Percentiles rank a stretch among this genome's conserved stretches.
Conservation (phyloP, 2,888 invertebrate genomes). For the Dryomyza anilis region DNA sequence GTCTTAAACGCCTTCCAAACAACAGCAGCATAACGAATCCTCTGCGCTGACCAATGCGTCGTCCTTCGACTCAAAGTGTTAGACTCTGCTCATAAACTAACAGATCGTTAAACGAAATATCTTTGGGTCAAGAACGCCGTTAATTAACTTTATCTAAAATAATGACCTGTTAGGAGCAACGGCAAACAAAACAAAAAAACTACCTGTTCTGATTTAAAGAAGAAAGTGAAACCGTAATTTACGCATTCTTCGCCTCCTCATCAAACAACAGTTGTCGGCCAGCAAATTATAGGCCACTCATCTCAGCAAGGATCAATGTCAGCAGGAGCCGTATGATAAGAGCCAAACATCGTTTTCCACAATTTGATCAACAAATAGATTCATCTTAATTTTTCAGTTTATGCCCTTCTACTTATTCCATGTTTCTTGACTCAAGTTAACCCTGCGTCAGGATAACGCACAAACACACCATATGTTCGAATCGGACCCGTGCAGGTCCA, state of each 20-base stretch:
- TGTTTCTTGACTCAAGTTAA: no score
- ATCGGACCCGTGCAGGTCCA: neutral
- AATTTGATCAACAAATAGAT: conserved; percentile 8
- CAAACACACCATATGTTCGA: conserved; percentile 18
- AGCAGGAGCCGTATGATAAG: conserved; percentile 5
- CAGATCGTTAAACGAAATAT: conserved; percentile 53
- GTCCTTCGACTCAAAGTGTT: conserved; percentile 40
- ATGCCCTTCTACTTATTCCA: conserved; percentile 3
- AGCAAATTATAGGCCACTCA: conserved; percentile 31
- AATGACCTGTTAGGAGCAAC: neutral
- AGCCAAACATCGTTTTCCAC: neutral
- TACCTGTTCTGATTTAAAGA: conserved; percentile 56
- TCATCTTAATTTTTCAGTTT: conserved; percentile 13
- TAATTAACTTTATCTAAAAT: conserved; percentile 16
- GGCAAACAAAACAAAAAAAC: no score
- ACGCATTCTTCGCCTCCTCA: neutral
- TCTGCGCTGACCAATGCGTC: conserved; percentile 1
- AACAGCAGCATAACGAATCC: conserved; percentile 30
- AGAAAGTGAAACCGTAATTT: conserved; percentile 56
- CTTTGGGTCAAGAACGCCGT: neutral
- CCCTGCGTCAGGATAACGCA: conserved; percentile 11
- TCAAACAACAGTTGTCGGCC: conserved; percentile 20
- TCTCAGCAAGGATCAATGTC: no score
- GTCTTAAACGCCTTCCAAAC: no score
- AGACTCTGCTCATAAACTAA: conserved; percentile 51